Evolutionary conservation across 2,113 vertebrate genomes (phyloP), one percentile per base, ranked within the genome.

Genomic region (Rhineura floridana): DNA sequence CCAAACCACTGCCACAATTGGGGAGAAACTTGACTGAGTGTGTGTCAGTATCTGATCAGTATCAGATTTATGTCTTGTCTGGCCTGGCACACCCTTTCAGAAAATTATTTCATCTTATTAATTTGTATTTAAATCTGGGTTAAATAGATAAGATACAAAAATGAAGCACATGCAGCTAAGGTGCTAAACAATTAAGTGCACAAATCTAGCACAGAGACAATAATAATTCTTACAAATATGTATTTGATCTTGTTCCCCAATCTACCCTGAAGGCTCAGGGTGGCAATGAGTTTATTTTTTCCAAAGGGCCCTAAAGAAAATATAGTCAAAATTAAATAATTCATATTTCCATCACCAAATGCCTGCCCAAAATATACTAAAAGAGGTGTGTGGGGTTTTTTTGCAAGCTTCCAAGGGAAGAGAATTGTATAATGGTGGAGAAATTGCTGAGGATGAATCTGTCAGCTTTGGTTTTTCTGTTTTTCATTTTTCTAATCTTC

Each of bases 21-120:
- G 25, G 62, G 93, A 90, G 25, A 8, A 28, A 81, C 48, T 55
- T 59, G 86, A 86, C 21, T 33, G n/a, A 2, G 79, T 80, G 52
- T 1, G 59, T 85, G 88, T 91, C 77, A 85, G 36, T 84, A n/a
- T 92, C 80, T 93, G 63, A 91, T 59, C 63, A 89, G 81, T 82
- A 46, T 80, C 12, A 77, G 13, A 90, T 86, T 91, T 93, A 70
- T 62, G 84, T 39, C 5, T 2, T 79, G 75, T 42, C 78, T 72
- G 52, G 39, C 33, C 50, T n/a, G 65, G 62, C 55, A 90, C 76
- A 59, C 63, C 55, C 11, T 44, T 46, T 83, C 30, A 15, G 52
- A 90, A 72, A 46, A 30, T 86, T 1, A 21, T 73, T 91, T 91
- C 90, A 1, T 86, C 81, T 8, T 91, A 72, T 88, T 84, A 92